Conservation (phyloP, 2,113 vertebrate species). For the Gobiocypris rarus region DNA sequence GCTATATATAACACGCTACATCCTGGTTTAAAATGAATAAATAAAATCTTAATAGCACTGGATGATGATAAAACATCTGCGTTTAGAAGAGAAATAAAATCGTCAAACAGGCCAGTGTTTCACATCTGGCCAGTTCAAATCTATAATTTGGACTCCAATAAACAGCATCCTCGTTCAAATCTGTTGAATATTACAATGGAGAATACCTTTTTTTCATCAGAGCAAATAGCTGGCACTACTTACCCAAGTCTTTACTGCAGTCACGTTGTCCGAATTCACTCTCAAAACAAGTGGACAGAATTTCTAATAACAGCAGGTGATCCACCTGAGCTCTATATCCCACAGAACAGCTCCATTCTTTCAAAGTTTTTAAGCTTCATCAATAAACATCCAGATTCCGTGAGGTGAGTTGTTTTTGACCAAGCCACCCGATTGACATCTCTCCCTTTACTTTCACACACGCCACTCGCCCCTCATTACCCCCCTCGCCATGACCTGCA, state of each 20-base stretch:
- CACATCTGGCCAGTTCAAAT: neutral
- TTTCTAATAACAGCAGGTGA: neutral
- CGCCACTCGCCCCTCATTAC: conserved; percentile 28
- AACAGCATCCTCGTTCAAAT: neutral
- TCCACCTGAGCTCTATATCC: conserved; percentile 68
- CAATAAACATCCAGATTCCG: conserved; percentile 57
- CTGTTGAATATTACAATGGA: neutral
- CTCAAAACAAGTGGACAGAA: conserved; percentile 75
- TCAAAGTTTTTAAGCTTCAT: conserved; percentile 70
- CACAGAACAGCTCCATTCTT: conserved; percentile 72
- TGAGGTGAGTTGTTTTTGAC: conserved; percentile 63
- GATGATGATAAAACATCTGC: neutral
- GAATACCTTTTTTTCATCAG: neutral
- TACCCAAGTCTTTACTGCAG: conserved; percentile 76
- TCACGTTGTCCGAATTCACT: conserved; percentile 69
- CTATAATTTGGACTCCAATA: neutral
- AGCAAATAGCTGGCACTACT: conserved; percentile 61
- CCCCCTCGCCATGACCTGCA: conserved; percentile 70
- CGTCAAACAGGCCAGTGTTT: neutral
- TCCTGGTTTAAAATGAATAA: neutral
- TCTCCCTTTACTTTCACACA: conserved; percentile 66
- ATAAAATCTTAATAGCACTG: neutral
- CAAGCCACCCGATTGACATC: conserved; percentile 70
- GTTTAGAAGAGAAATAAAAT: neutral
- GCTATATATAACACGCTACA: neutral